Conservation (phyloP, 2,113 vertebrate species). For the Sciurus niger region DNA sequence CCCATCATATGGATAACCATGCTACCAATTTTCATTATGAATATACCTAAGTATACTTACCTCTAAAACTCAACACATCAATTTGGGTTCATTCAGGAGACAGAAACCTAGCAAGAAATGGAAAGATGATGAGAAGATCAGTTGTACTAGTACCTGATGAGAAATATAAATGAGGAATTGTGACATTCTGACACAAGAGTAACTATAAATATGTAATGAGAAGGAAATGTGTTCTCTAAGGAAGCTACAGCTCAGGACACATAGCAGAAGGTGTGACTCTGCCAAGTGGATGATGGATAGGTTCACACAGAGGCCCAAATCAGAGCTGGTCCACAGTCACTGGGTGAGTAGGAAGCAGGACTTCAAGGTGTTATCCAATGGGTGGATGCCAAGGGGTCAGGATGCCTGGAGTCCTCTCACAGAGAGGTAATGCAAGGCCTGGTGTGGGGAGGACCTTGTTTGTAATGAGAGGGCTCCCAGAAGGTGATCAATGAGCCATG, state of each 20-base stretch:
- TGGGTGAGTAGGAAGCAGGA: background rate
- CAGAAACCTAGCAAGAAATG: background rate
- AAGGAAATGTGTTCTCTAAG: background rate
- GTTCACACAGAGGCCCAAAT: background rate
- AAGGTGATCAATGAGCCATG: too few relatives aligned
- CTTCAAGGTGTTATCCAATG: background rate
- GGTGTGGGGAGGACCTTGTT: background rate
- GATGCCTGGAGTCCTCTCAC: background rate
- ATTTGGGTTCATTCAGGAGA: background rate
- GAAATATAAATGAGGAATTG: background rate
- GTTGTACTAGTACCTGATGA: background rate
- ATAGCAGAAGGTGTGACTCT: background rate
- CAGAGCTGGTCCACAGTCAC: background rate
- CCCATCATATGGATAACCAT: background rate
- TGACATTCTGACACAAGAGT: background rate
- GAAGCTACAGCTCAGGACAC: background rate
- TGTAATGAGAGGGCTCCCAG: background rate
- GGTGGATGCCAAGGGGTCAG: fast-evolving
- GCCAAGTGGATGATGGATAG: fast-evolving
- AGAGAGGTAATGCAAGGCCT: background rate
- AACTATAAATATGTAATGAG: background rate
- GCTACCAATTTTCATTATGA: background rate
- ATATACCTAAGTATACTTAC: background rate
- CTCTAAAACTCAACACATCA: background rate
- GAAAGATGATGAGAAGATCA: background rate